These are phyloP conservation scores for Rhinophrynus dorsalis DNA, from an alignment of 2,797 vertebrate species.

Conservation along the genomic window DNA sequence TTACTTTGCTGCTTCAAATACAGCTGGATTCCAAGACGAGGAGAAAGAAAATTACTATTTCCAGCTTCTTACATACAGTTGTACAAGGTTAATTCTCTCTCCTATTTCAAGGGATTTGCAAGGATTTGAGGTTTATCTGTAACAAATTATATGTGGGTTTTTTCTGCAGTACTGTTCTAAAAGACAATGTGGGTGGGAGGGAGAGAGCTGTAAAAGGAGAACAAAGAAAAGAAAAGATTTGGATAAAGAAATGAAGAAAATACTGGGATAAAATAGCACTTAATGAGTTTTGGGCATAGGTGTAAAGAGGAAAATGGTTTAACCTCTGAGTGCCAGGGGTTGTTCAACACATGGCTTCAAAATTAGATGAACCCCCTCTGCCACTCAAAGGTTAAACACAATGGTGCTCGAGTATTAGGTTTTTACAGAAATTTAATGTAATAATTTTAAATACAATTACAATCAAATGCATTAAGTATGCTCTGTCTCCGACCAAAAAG, in stretches of 20 bases:
- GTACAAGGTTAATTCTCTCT: conserved; percentile 51
- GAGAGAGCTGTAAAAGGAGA: conserved; percentile 5
- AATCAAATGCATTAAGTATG: no score
- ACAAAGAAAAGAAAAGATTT: conserved; percentile 25
- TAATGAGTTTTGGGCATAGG: neutral
- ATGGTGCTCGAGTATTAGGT: no score
- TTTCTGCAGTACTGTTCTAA: conserved; percentile 30
- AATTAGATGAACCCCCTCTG: no score
- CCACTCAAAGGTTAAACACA: no score
- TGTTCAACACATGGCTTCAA: no score
- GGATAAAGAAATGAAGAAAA: conserved; percentile 23
- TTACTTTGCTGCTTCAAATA: conserved; percentile 49
- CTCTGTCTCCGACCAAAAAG: no score
- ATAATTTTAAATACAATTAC: no score
- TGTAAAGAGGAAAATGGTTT: no score
- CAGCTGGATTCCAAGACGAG: conserved; percentile 45
- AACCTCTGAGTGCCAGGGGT: no score
- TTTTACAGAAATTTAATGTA: no score
- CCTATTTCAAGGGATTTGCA: conserved; percentile 49
- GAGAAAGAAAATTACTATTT: conserved; percentile 51
- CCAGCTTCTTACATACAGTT: conserved; percentile 49
- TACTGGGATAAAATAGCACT: neutral
- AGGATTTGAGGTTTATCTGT: conserved; percentile 51
- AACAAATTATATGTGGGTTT: conserved; percentile 50
- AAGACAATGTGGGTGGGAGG: conserved; percentile 39